A percentile compares a stretch with the other conserved stretches of the same genome.
These are phyloP conservation scores for Caenorhabditis sp. DNA, from an alignment of 2,888 invertebrate genomes.

Conservation along the genomic window DNA sequence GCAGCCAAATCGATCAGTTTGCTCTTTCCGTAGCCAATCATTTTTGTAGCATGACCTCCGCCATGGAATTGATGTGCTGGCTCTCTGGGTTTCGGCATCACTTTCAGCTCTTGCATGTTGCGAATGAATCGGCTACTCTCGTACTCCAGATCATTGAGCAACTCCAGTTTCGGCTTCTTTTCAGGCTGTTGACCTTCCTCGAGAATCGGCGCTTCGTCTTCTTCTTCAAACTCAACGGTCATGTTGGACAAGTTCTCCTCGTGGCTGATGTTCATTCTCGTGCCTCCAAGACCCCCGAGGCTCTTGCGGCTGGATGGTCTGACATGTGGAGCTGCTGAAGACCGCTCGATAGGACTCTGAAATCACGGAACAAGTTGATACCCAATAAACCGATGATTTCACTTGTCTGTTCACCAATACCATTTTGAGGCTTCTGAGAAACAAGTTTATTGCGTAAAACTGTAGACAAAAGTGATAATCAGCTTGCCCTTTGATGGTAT, in stretches of 20 bases:
- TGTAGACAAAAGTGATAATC: slow-evolving; percentile 18
- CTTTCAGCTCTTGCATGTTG: slow-evolving; percentile 49
- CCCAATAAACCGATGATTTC: background rate
- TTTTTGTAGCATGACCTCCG: slow-evolving; percentile 37
- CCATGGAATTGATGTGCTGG: slow-evolving; percentile 57
- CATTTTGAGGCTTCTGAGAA: slow-evolving; percentile 21
- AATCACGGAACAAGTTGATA: background rate
- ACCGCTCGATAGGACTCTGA: slow-evolving; percentile 40
- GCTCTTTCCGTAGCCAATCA: slow-evolving; percentile 57
- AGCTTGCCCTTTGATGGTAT: slow-evolving; percentile 50
- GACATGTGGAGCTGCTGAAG: slow-evolving; percentile 24
- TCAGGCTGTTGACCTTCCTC: slow-evolving; percentile 65
- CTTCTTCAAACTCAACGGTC: slow-evolving; percentile 12
- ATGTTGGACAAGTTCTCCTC: slow-evolving; percentile 28
- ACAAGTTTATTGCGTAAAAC: slow-evolving; percentile 50
- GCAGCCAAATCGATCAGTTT: slow-evolving; percentile 63
- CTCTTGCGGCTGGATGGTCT: slow-evolving; percentile 22
- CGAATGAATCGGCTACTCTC: slow-evolving; percentile 53
- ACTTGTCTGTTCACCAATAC: slow-evolving; percentile 40
- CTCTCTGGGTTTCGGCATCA: slow-evolving; percentile 54
- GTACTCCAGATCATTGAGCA: slow-evolving; percentile 59
- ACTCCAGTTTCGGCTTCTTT: slow-evolving; percentile 71
- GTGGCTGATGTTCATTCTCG: background rate
- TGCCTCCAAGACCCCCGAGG: slow-evolving; percentile 43
- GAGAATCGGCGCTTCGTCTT: background rate